Conservation (phyloP, 2,113 vertebrate genomes). For the Phaethornis superciliosus region DNA sequence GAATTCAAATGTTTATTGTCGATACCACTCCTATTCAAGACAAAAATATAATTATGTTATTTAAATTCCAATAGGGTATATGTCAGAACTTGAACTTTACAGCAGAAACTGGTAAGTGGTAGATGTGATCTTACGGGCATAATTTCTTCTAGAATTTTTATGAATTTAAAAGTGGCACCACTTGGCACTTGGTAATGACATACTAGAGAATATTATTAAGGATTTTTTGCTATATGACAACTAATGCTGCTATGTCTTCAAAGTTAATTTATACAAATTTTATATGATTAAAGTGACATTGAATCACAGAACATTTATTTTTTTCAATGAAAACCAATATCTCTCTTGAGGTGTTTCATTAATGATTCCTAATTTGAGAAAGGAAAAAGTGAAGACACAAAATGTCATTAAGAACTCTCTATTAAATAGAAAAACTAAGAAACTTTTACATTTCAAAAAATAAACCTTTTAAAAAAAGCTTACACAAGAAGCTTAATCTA, state of each 20-base stretch:
- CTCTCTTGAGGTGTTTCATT: background rate
- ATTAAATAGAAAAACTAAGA: background rate
- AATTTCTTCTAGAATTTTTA: background rate
- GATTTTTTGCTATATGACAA: background rate
- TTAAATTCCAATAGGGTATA: background rate
- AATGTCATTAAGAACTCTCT: background rate
- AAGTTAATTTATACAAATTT: background rate
- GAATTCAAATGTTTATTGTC: background rate
- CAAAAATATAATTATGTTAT: background rate
- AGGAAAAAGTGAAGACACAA: background rate
- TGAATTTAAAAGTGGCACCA: background rate
- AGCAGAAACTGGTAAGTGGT: background rate
- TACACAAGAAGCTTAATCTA: background rate
- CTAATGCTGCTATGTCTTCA: background rate
- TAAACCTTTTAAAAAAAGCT: background rate
- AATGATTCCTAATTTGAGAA: background rate
- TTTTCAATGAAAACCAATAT: background rate
- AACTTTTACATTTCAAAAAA: background rate
- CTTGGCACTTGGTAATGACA: background rate
- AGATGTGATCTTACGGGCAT: background rate
- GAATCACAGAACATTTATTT: background rate
- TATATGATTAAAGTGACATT: background rate
- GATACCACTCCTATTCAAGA: background rate
- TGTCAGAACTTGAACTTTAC: background rate
- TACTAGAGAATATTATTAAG: background rate